These are phyloP conservation scores for Diglossa cyanea DNA, from an alignment of 2,797 vertebrate genomes.

Conservation along the genomic window DNA sequence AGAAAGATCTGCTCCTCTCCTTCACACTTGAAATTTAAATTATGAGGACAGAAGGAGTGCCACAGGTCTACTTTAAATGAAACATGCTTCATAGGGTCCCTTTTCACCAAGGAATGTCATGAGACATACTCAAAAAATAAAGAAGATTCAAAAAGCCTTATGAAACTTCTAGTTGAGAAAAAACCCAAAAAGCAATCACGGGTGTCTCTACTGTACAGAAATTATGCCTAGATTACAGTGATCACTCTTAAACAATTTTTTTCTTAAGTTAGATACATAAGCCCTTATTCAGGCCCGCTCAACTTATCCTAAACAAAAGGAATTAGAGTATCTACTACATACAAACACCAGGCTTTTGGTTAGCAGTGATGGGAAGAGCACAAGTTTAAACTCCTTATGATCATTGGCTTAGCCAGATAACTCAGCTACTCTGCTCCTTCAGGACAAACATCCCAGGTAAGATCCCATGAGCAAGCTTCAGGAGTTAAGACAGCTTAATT, in stretches of 20 bases:
- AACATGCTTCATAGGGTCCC: neutral
- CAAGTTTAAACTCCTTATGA: neutral
- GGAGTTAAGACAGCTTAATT: neutral
- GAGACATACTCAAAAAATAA: neutral
- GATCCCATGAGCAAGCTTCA: neutral
- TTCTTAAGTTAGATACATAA: neutral
- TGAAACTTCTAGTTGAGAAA: neutral
- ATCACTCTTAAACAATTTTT: neutral
- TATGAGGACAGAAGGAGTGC: neutral
- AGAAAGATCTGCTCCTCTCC: neutral
- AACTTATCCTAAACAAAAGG: neutral
- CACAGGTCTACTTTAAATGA: neutral
- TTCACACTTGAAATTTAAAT: neutral
- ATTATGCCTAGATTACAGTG: neutral
- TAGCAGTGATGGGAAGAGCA: neutral
- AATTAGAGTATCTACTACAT: neutral
- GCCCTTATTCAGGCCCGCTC: neutral
- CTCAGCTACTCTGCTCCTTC: neutral
- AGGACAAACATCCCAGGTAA: neutral
- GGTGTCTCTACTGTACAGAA: neutral
- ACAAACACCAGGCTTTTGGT: neutral
- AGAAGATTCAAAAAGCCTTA: neutral
- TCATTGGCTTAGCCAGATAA: neutral
- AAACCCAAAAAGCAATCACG: fast-evolving
- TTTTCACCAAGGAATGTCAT: neutral